These are phyloP conservation scores for Drosophila antonietae DNA, from an alignment of 2,888 invertebrate species.

Conservation along the genomic window DNA sequence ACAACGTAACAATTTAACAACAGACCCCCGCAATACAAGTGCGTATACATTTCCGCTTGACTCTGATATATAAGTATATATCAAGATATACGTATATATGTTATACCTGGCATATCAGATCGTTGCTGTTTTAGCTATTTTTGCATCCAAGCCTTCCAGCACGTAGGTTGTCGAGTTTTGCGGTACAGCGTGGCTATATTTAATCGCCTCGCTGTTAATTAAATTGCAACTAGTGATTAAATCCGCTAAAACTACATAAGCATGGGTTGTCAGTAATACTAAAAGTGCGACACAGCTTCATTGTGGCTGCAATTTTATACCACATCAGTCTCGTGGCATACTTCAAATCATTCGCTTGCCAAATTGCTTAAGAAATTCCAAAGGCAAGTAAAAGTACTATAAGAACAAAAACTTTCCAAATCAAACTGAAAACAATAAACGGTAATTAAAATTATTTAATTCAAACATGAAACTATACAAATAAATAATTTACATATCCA, in stretches of 20 bases:
- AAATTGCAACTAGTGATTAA: conserved; percentile 45
- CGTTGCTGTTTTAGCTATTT: conserved; percentile 4
- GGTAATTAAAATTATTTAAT: not conserved
- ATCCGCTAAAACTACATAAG: conserved; percentile 28
- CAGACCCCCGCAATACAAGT: not conserved
- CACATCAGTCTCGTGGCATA: conserved; percentile 42
- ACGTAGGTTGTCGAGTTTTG: conserved; percentile 22
- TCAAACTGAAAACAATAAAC: not conserved
- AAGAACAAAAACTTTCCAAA: not conserved
- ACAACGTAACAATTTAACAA: conserved; percentile 14
- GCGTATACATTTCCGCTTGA: conserved; percentile 16
- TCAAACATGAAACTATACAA: not conserved
- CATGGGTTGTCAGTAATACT: conserved; percentile 13
- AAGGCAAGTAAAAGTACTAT: not conserved
- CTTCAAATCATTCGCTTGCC: conserved; percentile 29
- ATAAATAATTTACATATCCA: not conserved
- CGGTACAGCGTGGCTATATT: conserved; percentile 31
- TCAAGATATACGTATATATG: not conserved
- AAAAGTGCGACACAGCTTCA: conserved; percentile 11
- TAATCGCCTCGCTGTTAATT: conserved; percentile 33
- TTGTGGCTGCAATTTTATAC: conserved; percentile 2
- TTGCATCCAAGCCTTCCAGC: conserved; percentile 27
- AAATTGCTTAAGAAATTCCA: not conserved
- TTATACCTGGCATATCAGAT: not conserved
- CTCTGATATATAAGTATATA: not conserved